phyloP scores from a whole-genome alignment of 2,797 vertebrate genomes.

The Lacerta viridis region DNA sequence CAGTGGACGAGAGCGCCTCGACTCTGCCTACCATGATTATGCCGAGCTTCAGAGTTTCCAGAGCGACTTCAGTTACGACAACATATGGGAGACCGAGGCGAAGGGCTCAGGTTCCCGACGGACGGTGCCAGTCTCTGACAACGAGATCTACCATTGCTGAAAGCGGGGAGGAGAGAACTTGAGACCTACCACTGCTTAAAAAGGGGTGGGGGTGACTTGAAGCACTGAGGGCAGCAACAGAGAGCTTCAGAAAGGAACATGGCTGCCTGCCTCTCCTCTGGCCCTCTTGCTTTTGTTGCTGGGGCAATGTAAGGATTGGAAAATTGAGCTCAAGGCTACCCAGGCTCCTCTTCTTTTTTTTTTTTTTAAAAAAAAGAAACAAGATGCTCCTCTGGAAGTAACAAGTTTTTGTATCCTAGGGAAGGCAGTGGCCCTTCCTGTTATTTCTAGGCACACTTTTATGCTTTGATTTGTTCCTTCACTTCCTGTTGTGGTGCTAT shows the following conservation, averaged over 20 bases:
- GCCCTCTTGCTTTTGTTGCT: background rate
- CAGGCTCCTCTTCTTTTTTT: background rate
- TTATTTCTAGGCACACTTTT: background rate
- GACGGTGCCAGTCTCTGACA: background rate
- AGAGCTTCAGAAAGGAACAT: background rate
- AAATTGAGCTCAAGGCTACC: background rate
- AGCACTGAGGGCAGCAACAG: background rate
- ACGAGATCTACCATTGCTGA: constrained; percentile 41
- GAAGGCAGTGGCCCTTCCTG: background rate
- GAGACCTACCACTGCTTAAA: constrained; percentile 40
- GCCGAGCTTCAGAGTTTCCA: constrained; percentile 71
- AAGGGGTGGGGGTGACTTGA: background rate
- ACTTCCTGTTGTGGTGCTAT: background rate
- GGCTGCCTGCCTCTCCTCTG: no score
- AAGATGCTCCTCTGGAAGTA: background rate
- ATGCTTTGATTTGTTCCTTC: background rate
- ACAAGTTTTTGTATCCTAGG: constrained; percentile 7
- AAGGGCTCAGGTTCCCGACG: constrained; percentile 22
- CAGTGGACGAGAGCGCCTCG: fast-evolving
- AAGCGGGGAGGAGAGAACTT: background rate
- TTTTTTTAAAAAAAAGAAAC: background rate
- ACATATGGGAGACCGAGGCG: constrained; percentile 73
- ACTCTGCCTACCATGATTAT: constrained; percentile 64
- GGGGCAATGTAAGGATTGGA: background rate
- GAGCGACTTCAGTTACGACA: constrained; percentile 72